Evolutionary conservation across 2,797 vertebrate species (phyloP), one percentile per base, ranked within the genome.

Genomic region (Astyanax mexicanus): DNA sequence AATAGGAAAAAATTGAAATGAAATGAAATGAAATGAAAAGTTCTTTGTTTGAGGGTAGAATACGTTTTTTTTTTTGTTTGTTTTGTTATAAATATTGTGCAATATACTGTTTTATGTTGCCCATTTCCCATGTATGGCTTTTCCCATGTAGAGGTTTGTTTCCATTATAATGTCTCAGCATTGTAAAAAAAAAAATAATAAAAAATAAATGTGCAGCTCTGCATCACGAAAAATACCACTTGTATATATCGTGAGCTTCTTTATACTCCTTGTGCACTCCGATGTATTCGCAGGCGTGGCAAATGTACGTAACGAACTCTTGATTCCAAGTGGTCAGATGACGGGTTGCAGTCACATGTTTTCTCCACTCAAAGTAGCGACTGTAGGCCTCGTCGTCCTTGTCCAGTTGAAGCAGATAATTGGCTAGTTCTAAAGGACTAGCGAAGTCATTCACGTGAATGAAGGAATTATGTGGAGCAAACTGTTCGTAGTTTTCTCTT

Each of bases 361-460:
- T 92, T 70, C 90, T 91, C 95, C 95, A 97, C 68, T 92, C 88
- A 88, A 97, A 96, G 83, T 94, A 96, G 64, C 83, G 91, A 80
- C 90, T 87, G 29, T 96, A 96, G 29, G 93, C 81, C 49, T 93
- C 89, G 21, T 92, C 86, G 52, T 96, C 92, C 84, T 90, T 92
- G 85, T 96, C 94, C 65, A 97, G 85, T 49, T 85, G 87, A 58
- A 91, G 88, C 77, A 97, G 91, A 81, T 93, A 89, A 19, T 94
- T 90, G 17, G 95, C 95, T 78, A 97, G 82, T 51, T 93, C 90
- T 74, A 87, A 86, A 0, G 93, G 87, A 66, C 93, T 92, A n/a
- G 91, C 89, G 67, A 95, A 97, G 88, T 96, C 95, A 81, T 95
- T 89, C 44, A 96, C 90, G 0, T 96, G 95, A 84, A 96, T 95